Evolutionary conservation across 2,797 vertebrate species (phyloP).

Genomic region (Notolepis coatsorum): DNA sequence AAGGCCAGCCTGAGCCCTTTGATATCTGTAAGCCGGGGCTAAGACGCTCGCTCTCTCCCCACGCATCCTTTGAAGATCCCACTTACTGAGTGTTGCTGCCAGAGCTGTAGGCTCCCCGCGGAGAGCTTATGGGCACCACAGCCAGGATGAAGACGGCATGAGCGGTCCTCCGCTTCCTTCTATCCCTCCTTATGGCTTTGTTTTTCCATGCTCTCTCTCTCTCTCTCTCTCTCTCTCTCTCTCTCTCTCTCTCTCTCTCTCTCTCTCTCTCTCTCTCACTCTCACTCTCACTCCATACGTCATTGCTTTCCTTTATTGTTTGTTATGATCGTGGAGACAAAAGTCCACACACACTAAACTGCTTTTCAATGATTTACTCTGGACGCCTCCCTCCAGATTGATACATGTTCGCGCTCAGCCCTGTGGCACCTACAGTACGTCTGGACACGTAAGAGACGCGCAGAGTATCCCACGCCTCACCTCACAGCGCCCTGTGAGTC

Average conservation of each 20-base stretch:
- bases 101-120: constrained; percentile 50
- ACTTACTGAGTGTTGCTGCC: constrained; percentile 47
- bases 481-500: too few relatives aligned
- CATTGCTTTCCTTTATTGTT: neutral
- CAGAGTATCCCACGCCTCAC: too few relatives aligned
- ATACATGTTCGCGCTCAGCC: too few relatives aligned
- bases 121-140: constrained; percentile 46
- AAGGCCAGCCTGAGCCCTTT: constrained; percentile 56
- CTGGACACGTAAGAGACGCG: too few relatives aligned
- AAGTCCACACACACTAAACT: too few relatives aligned
- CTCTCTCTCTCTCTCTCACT: neutral
- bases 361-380: neutral
- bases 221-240: neutral
- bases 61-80: constrained; percentile 71
- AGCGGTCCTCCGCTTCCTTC: constrained; percentile 23
- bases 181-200: neutral
- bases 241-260: neutral
- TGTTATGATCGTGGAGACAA: too few relatives aligned
- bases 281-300: neutral
- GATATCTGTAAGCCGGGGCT: constrained; percentile 62
- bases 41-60: constrained; percentile 50
- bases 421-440: too few relatives aligned
- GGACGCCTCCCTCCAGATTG: too few relatives aligned
- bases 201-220: too few relatives aligned
- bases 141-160: constrained; percentile 44